phyloP scores from a whole-genome alignment of 2,113 vertebrate species.

The Microtus ochrogaster region DNA sequence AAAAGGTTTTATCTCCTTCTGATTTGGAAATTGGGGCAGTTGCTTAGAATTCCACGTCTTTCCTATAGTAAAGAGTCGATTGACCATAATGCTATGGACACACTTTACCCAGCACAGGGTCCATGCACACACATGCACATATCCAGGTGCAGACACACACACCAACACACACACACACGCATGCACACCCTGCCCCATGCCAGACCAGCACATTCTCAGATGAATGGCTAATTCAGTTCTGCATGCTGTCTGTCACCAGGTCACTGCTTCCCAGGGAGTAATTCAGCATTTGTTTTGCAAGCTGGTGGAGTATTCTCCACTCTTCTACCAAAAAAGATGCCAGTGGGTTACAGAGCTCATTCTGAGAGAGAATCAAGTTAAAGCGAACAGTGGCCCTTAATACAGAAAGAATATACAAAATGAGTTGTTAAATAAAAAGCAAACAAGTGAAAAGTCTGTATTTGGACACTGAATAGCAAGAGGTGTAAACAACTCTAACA shows the following conservation, averaged over 20 bases:
- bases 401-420: not conserved
- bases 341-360: constrained; percentile 6
- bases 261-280: constrained; percentile 58
- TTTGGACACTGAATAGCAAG: not conserved
- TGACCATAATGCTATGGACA: not conserved
- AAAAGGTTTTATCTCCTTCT: not conserved
- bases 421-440: not conserved
- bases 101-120: constrained; percentile 2
- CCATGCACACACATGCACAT: not conserved
- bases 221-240: constrained; percentile 75
- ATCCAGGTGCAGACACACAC: not conserved
- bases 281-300: constrained; percentile 46
- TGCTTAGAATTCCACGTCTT: not conserved
- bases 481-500: not conserved
- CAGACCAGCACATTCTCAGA: constrained; percentile 72
- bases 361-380: not conserved
- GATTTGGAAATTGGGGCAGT: not conserved
- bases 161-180: not conserved
- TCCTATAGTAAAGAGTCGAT: not conserved
- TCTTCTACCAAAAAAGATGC: not conserved
- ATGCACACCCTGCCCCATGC: not conserved
- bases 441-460: not conserved
- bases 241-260: constrained; percentile 71
- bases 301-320: not conserved
- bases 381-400: not conserved